Conservation (phyloP, 1,140 invertebrate genomes). For the Papilio xuthus region DNA sequence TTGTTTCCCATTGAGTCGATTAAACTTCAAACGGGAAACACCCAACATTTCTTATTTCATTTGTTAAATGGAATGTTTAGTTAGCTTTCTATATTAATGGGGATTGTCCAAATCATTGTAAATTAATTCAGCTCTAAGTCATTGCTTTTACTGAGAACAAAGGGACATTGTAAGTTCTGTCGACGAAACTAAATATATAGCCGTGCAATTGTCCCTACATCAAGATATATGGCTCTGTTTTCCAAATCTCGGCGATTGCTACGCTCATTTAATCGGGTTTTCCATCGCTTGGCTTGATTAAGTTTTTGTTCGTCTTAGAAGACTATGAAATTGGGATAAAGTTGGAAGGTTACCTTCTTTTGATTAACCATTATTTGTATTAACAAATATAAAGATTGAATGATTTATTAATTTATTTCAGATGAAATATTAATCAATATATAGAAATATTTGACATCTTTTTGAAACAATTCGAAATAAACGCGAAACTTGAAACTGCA, state of each 20-base stretch:
- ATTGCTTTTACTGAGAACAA: conserved; percentile 28
- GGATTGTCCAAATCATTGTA: conserved; percentile 1
- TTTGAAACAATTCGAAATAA: too few species aligned
- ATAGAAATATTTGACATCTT: too few species aligned
- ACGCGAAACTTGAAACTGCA: too few species aligned
- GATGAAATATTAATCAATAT: too few species aligned
- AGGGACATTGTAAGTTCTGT: conserved; percentile 33
- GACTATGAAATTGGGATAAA: conserved; percentile 28
- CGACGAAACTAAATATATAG: conserved; percentile 39
- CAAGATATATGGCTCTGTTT: conserved; percentile 36
- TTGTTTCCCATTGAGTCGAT: too few species aligned
- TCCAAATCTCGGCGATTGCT: conserved; percentile 37
- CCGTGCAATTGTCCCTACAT: conserved; percentile 38
- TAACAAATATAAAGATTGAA: background rate
- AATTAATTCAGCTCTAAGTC: conserved; percentile 23
- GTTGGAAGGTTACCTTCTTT: conserved; percentile 16
- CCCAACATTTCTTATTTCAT: background rate
- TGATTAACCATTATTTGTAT: conserved; percentile 3
- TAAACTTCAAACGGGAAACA: background rate
- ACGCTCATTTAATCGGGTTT: conserved; percentile 34
- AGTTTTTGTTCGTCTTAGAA: conserved; percentile 32
- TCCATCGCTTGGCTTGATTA: conserved; percentile 36
- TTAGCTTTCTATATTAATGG: background rate
- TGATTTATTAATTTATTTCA: too few species aligned
- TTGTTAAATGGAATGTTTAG: background rate